These are phyloP conservation scores for Athalia cordata DNA, from an alignment of 2,888 invertebrate species.

Conservation along the genomic window DNA sequence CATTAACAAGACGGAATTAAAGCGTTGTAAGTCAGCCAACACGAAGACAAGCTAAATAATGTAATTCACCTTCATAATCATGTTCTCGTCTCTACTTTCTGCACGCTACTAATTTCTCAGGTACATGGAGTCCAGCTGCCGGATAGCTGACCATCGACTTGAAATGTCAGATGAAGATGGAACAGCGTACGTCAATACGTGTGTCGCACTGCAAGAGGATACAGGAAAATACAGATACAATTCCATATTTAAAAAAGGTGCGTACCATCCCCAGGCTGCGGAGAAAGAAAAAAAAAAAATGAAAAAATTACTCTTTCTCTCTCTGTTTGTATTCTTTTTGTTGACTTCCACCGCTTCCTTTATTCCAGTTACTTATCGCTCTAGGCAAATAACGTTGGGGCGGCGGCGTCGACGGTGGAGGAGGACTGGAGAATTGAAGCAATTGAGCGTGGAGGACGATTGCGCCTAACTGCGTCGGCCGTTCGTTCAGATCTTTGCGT, in stretches of 20 bases:
- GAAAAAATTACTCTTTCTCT: constrained; percentile 2
- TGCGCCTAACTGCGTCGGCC: constrained; percentile 44
- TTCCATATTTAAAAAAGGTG: constrained; percentile 13
- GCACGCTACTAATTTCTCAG: no score
- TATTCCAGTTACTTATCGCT: constrained; percentile 62
- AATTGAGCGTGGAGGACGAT: constrained; percentile 48
- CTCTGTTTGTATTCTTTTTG: constrained; percentile 55
- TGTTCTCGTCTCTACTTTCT: neutral
- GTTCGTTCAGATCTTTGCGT: constrained; percentile 33
- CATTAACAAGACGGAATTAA: constrained; percentile 43
- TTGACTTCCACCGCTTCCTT: constrained; percentile 55
- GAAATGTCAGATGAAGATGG: neutral
- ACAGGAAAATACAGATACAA: neutral
- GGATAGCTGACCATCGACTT: no score
- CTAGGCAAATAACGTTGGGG: constrained; percentile 57
- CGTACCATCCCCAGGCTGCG: constrained; percentile 13
- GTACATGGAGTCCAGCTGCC: no score
- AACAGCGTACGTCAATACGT: neutral
- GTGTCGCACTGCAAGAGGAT: neutral
- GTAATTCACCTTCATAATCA: constrained; percentile 11
- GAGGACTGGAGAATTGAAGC: constrained; percentile 41
- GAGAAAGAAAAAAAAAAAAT: neutral
- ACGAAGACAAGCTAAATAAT: constrained; percentile 23
- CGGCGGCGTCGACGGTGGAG: neutral
- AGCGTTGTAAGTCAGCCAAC: constrained; percentile 31